phyloP scores from a whole-genome alignment of 2,797 vertebrate genomes.

The Cossypha polioptera region DNA sequence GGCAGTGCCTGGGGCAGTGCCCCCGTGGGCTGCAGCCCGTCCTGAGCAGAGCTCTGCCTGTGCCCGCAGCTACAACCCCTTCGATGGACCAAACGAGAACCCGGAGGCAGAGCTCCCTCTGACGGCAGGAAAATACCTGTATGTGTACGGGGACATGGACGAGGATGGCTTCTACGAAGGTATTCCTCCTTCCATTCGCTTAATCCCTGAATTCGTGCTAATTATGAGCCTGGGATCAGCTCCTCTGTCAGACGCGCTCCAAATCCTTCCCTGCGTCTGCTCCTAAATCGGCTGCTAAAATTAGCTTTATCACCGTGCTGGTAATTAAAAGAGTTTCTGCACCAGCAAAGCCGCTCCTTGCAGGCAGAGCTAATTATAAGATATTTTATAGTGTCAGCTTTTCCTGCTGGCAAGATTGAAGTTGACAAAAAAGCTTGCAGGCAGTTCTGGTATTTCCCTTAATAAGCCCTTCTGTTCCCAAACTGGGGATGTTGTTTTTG shows the following conservation, averaged over 20 bases:
- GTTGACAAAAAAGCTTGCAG: not conserved
- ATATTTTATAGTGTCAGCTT: not conserved
- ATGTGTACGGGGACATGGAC: constrained; percentile 97
- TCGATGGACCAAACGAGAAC: constrained; percentile 97
- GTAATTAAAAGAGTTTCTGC: constrained; percentile 43
- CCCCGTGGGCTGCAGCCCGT: not conserved
- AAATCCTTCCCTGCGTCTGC: not conserved
- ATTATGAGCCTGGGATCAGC: not conserved
- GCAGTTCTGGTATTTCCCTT: not conserved
- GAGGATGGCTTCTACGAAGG: constrained; percentile 99
- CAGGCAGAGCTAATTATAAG: not conserved
- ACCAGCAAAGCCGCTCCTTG: not conserved
- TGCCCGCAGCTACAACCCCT: constrained; percentile 90
- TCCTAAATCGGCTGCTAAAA: constrained; percentile 17
- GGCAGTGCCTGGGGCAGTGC: not conserved
- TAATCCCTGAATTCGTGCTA: not conserved
- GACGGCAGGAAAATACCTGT: constrained; percentile 96
- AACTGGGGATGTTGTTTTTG: not conserved
- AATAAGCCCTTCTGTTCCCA: not conserved
- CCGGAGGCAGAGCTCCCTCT: constrained; percentile 97
- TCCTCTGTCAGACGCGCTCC: not conserved
- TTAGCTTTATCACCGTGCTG: not conserved
- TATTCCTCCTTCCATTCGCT: constrained; percentile 23
- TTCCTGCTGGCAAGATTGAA: not conserved
- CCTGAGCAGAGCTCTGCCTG: not conserved